A percentile compares a stretch with the other conserved stretches of the same genome.
phyloP scores from a whole-genome alignment of 2,113 vertebrate species.

The Pholis gunnellus region DNA sequence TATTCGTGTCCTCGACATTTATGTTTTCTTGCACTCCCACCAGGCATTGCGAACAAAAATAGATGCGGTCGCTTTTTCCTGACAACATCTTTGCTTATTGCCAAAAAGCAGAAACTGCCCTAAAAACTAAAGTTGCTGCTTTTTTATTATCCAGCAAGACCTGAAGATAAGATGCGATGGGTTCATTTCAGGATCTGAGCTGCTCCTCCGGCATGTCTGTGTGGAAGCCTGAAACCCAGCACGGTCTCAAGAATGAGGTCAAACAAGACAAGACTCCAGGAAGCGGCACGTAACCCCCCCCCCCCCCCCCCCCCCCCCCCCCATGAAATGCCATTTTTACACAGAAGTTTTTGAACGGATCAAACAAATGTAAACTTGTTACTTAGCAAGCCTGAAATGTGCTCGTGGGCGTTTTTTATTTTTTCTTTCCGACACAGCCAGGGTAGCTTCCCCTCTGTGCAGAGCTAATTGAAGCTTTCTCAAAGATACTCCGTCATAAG shows the following conservation, averaged over 20 bases:
- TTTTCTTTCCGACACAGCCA: not conserved
- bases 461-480: not conserved
- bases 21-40: slow-evolving; percentile 21
- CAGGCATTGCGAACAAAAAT: slow-evolving; percentile 35
- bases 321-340: not conserved
- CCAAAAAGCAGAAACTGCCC: slow-evolving; percentile 38
- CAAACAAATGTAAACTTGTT: not conserved
- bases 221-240: not conserved
- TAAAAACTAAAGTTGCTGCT: slow-evolving; percentile 3
- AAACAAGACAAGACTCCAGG: not conserved
- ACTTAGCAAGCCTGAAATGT: not conserved
- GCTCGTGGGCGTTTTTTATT: not conserved
- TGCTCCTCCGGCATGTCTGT: slow-evolving; percentile 12
- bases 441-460: not conserved
- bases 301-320: not conserved
- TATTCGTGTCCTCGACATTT: slow-evolving; percentile 1
- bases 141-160: slow-evolving; percentile 10
- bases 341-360: not conserved
- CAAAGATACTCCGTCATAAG: not conserved
- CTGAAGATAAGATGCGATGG: not conserved
- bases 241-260: slow-evolving; percentile 5
- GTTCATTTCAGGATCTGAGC: slow-evolving; percentile 24
- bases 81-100: not conserved
- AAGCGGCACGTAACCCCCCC: not conserved
- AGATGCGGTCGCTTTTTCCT: slow-evolving; percentile 40